A percentile compares a stretch with the other conserved stretches of the same genome.
Evolutionary conservation across 2,113 vertebrate species (phyloP).

Genomic region (Hemichromis elongatus): DNA sequence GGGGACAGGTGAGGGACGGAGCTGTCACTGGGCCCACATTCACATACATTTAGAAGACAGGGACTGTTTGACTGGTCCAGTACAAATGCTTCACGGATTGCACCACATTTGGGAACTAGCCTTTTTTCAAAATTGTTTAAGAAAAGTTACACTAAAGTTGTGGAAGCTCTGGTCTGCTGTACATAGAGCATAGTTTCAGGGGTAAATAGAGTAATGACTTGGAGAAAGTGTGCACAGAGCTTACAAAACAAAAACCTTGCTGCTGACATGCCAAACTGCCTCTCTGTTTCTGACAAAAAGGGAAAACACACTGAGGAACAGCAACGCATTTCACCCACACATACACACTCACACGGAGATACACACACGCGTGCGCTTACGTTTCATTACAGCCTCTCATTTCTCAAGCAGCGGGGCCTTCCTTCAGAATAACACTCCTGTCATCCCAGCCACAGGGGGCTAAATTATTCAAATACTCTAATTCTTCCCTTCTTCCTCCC

Average conservation of each 20-base stretch:
- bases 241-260: constrained; percentile 34
- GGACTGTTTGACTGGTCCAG: constrained; percentile 57
- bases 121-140: constrained; percentile 36
- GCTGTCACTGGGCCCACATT: constrained; percentile 84
- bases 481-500: constrained; percentile 85
- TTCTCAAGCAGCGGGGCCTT: constrained; percentile 90
- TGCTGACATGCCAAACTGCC: constrained; percentile 52
- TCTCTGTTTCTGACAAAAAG: constrained; percentile 51
- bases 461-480: constrained; percentile 99
- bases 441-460: constrained; percentile 90
- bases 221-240: constrained; percentile 40
- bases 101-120: constrained; percentile 49
- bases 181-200: constrained; percentile 9
- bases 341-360: not conserved
- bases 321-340: not conserved
- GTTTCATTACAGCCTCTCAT: constrained; percentile 67
- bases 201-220: constrained; percentile 49
- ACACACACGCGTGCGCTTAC: not conserved
- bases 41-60: constrained; percentile 50
- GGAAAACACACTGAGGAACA: constrained; percentile 30
- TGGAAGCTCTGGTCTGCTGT: constrained; percentile 6
- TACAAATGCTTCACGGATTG: constrained; percentile 55
- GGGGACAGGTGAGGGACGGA: constrained; percentile 81
- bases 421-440: constrained; percentile 94
- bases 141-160: constrained; percentile 65